Evolutionary conservation across 2,797 vertebrate species (phyloP), one percentile per base, ranked within the genome.

Genomic region (Peromyscus aztecus): DNA sequence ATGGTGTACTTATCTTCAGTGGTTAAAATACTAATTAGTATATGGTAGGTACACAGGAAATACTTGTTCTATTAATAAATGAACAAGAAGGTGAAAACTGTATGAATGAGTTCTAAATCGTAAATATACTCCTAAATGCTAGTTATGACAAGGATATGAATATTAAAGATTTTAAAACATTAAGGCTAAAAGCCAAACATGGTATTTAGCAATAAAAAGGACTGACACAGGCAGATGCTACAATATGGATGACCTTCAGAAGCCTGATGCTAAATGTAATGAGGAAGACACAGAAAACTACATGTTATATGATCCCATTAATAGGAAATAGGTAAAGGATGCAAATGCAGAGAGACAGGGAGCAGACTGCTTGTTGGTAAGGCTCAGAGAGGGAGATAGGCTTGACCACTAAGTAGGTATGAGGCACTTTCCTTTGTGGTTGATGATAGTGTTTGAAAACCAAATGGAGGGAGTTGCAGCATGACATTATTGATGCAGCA

Each of bases 151-250:
- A 67, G 7, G 34, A 77, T 31, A 37, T 69, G 31, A 94, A 92
- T 55, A 61, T 90, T n/a, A 82, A 94, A 59, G 4, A 19, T 57
- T 80, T 61, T 34, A 65, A 80, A 89, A 82, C 77, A 71, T 80
- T 43, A 90, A 80, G 37, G 52, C n/a, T 92, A 63, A 65, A 61
- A 49, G 61, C 61, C 40, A 83, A 78, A 78, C 13, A 2, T 52
- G 37, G 49, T 46, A 82, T 73, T 77, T 29, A 65, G n/a, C n/a
- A 92, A 89, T 19, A 52, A 89, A 82, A 92, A 90, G 76, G 71
- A 87, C 29, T 29, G 40, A 85, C 21, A 12, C 17, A 34, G 9
- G 10, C 19, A 31, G 16, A 12, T 5, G 65, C 34, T 63, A 76
- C 34, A 4, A 67, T 43, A 40, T 12, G n/a, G n/a, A 55, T 55